Evolutionary conservation across 23 tunicate genomes (phyloP), one percentile per base, ranked within the genome.

Genomic region (Diplosoma virens): DNA sequence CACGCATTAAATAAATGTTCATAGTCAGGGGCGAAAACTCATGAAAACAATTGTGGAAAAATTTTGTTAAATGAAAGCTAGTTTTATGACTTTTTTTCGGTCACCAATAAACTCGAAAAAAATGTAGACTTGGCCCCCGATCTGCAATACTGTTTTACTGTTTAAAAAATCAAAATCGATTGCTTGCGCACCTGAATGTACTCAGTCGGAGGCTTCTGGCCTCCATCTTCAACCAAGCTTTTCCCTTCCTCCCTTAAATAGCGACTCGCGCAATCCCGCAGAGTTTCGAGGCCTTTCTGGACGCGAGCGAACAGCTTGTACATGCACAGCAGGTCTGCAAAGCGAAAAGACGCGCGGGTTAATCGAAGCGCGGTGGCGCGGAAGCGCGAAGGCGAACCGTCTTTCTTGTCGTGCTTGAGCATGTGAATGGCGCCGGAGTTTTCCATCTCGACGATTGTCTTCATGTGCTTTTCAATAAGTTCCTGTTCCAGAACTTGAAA

Each of bases 381-480:
- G n/a, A n/a, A n/a, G n/a, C n/a, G n/a, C n/a, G 6, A 63, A 26
- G 30, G 30, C 90, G 18, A 4, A 92, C 97, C 97, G 34, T 92
- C 97, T 81, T 92, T 92, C 50, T 74, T 85, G 50, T 92, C 97
- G 71, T 92, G 84, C 61, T 86, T 81, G 34, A 95, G 73, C 99
- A 95, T 95, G 60, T 95, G 87, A 52, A 95, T 93, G 0, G 89
- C 99, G 17, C 99, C 99, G 14, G 96, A 89, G 41, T 95, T 95
- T 53, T 95, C 99, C 99, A 95, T 95, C 3, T 95, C 96, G 46
- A 95, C 99, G 53, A 95, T 89, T 1, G 97, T 89, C 33, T 84
- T 89, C 96, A 95, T 89, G 80, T 95, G 99, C 52, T 81, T 76
- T 65, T 89, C 78, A 30, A 95, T 95, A 32, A 95, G 61, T 63